Evolutionary conservation across 2,113 vertebrate genomes (phyloP).

Genomic region (Hippocampus barbouri): DNA sequence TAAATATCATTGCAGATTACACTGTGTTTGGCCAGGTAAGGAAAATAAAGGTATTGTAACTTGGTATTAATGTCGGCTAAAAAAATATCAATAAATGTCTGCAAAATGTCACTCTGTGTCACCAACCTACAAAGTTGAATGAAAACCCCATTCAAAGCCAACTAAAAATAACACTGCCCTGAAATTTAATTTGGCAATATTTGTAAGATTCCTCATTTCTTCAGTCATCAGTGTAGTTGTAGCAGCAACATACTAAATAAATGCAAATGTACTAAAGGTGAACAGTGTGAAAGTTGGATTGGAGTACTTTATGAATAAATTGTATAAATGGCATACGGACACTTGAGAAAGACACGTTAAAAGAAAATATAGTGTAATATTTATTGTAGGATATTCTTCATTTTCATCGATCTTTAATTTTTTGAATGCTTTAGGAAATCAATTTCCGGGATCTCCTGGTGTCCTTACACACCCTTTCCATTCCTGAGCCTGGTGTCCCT

Average conservation of each 20-base stretch:
- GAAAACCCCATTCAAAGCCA: background rate
- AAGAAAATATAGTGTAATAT: background rate
- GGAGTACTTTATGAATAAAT: background rate
- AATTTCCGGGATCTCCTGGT: constrained; percentile 86
- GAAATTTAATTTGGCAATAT: background rate
- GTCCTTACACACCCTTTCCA: constrained; percentile 79
- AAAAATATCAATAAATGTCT: background rate
- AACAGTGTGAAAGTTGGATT: background rate
- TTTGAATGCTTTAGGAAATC: constrained; percentile 79
- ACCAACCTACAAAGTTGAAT: background rate
- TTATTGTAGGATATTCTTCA: background rate
- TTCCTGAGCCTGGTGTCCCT: constrained; percentile 85
- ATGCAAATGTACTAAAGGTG: background rate
- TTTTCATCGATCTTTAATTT: background rate
- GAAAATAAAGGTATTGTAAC: background rate
- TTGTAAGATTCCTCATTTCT: background rate
- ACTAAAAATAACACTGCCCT: background rate
- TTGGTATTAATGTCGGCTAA: background rate
- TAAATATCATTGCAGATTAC: constrained; percentile 93
- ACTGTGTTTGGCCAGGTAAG: constrained; percentile 90
- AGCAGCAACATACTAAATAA: background rate
- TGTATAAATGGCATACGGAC: background rate
- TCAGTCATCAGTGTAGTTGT: background rate
- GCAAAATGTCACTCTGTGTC: background rate
- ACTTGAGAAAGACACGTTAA: background rate